phyloP scores from a whole-genome alignment of 2,888 invertebrate genomes.

The Synergus japonicus region DNA sequence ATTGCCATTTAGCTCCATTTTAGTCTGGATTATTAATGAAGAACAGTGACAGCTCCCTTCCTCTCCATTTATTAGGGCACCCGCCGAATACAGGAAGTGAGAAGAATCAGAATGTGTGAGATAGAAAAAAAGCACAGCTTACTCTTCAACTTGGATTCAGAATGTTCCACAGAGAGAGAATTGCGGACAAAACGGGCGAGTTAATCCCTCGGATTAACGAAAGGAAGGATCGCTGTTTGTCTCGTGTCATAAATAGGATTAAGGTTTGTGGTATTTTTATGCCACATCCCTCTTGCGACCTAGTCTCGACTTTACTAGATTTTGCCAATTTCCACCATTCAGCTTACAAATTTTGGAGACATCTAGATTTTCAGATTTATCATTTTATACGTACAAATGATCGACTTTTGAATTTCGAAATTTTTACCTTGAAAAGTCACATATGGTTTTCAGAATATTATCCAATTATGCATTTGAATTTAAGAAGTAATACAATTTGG shows the following conservation, averaged over 20 bases:
- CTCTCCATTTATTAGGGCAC: constrained; percentile 6
- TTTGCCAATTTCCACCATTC: constrained; percentile 38
- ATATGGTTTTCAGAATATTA: background rate
- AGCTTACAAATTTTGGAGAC: constrained; percentile 38
- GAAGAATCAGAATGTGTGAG: constrained; percentile 9
- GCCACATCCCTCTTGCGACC: constrained; percentile 33
- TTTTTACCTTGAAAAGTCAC: background rate
- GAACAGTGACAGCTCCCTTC: constrained; percentile 7
- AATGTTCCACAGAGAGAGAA: constrained; percentile 24
- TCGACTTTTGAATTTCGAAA: background rate
- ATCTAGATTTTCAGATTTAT: constrained; percentile 25
- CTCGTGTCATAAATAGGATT: constrained; percentile 71
- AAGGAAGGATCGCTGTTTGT: constrained; percentile 64
- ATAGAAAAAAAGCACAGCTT: constrained; percentile 17
- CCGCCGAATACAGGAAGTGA: background rate
- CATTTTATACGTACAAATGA: background rate
- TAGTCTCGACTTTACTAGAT: constrained; percentile 33
- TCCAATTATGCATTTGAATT: background rate
- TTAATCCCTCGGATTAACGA: constrained; percentile 67
- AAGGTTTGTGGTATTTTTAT: constrained; percentile 64
- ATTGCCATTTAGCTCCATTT: constrained; percentile 17
- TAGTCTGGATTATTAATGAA: constrained; percentile 33
- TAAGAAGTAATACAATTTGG: background rate
- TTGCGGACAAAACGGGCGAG: constrained; percentile 37
- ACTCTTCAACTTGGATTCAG: constrained; percentile 33